Conservation (phyloP, 2,113 vertebrate species). For the Paedocypris sp. region DNA sequence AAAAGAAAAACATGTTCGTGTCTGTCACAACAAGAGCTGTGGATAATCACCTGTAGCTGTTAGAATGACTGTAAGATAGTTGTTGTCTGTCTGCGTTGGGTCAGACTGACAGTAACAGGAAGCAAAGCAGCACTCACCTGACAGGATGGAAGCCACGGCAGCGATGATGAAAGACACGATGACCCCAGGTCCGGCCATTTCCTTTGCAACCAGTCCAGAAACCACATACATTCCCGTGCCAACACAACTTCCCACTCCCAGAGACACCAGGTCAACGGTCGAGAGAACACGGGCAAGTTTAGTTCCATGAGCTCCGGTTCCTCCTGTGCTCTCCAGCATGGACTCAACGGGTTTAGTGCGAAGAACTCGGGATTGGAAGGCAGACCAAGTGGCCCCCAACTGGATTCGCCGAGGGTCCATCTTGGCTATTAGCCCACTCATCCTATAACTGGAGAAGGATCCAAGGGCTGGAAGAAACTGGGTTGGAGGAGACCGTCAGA, state of each 20-base stretch:
- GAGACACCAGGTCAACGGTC: slow-evolving; percentile 87
- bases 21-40: no score
- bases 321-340: slow-evolving; percentile 70
- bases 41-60: no score
- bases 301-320: slow-evolving; percentile 52
- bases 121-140: slow-evolving; percentile 58
- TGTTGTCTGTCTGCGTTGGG: neutral
- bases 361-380: slow-evolving; percentile 69
- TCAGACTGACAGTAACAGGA: slow-evolving; percentile 7
- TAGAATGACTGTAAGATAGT: neutral
- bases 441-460: slow-evolving; percentile 24
- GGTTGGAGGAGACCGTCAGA: neutral
- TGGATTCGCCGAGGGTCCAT: slow-evolving; percentile 71
- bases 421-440: slow-evolving; percentile 64
- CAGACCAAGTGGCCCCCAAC: slow-evolving; percentile 67
- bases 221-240: slow-evolving; percentile 98
- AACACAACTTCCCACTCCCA: slow-evolving; percentile 93
- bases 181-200: slow-evolving; percentile 89
- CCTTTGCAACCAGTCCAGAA: slow-evolving; percentile 88
- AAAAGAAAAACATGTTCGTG: no score
- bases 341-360: slow-evolving; percentile 88
- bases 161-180: slow-evolving; percentile 95
- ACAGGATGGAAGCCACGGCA: slow-evolving; percentile 82
- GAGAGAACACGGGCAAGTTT: slow-evolving; percentile 84
- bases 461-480: neutral